Evolutionary conservation across 2,888 invertebrate species (phyloP).

Genomic region (Homarus gammarus): DNA sequence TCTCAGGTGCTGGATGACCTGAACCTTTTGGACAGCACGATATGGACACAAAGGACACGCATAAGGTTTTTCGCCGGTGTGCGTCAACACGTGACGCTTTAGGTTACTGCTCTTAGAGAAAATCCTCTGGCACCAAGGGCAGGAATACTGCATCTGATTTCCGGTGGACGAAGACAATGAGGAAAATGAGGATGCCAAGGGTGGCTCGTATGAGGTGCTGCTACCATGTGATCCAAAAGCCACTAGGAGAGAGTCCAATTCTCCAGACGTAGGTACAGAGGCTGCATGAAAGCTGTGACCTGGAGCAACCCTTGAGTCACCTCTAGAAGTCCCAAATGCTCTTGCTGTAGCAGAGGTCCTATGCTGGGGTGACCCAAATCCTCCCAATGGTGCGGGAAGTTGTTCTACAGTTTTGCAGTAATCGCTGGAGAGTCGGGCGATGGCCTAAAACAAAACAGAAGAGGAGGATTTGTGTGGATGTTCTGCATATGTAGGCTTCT

Average conservation of each 20-base stretch:
- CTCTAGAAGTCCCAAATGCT: background rate
- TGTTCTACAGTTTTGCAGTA: slow-evolving; percentile 48
- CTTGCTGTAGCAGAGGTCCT: slow-evolving; percentile 17
- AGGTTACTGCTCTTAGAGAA: slow-evolving; percentile 68
- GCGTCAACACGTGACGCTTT: slow-evolving; percentile 60
- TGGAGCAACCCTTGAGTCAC: background rate
- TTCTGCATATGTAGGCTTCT: slow-evolving; percentile 33
- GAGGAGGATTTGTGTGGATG: slow-evolving; percentile 52
- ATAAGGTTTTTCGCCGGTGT: slow-evolving; percentile 65
- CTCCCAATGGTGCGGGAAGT: slow-evolving; percentile 15
- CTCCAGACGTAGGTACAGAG: slow-evolving; percentile 23
- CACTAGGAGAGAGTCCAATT: slow-evolving; percentile 53
- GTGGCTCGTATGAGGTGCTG: slow-evolving; percentile 17
- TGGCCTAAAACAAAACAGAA: slow-evolving; percentile 69
- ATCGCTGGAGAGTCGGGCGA: slow-evolving; percentile 43
- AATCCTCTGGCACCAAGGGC: slow-evolving; percentile 61
- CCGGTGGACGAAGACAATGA: slow-evolving; percentile 18
- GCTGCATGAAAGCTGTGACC: background rate
- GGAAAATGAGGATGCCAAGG: slow-evolving; percentile 18
- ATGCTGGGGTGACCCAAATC: slow-evolving; percentile 19
- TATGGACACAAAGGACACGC: slow-evolving; percentile 66
- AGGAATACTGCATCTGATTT: slow-evolving; percentile 38
- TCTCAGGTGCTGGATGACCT: slow-evolving; percentile 61
- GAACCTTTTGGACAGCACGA: slow-evolving; percentile 68
- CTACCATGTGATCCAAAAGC: slow-evolving; percentile 34